Base-by-base conservation (phyloP, 1,140 invertebrate genomes). In the Nephila pilipes region DNA sequence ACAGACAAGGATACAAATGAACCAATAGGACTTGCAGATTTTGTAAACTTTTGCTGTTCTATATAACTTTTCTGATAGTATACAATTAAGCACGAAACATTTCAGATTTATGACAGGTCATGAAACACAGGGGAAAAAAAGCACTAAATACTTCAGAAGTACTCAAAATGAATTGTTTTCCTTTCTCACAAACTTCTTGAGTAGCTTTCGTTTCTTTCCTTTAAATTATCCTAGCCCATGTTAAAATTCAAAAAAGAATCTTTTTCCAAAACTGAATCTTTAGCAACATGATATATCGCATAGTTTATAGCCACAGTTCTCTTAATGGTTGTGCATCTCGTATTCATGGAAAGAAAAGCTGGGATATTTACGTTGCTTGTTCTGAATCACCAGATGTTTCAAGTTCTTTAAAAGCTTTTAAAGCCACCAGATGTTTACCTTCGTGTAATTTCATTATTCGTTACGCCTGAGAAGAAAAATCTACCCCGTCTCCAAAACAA, bases 361-460 rank as follows among this genome's bases (percentile, higher is more conserved):
- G 16, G 16, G 29, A 29, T 32, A 32, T 75, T 75, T 32, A 32
- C 29, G 12, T 75, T 75, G 25, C 69, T 36, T 20, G 29, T 12
- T 29, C 69, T 36, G 29, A 75, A 75, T 22, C 85, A 18, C 22
- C 85, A 87, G 85, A 29, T 87, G 85, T 87, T 87, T 60, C 55
- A 14, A 87, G 25, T 87, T 54, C 25, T 87, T 22, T 16, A 2
- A 46, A 22, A 16, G 22, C 10, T 60, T 36, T 16, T 60, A 32
- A 87, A 60, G 10, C 14, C 1, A 63, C 46, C 88, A 90, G 69
- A 57, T 90, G 88, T 55, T 90, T 57, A 36, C 25, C 69, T 79
- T n/a, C 46, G 18, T 29, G 54, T 80, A 90, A 90, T 90, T 90
- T 90, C 88, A 79, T 58, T 90, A 38, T 90, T 80, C 55, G 22